Evolutionary conservation across 2,888 invertebrate genomes (phyloP), one percentile per base, ranked within the genome.

Genomic region (Nemotelus nigrinus): DNA sequence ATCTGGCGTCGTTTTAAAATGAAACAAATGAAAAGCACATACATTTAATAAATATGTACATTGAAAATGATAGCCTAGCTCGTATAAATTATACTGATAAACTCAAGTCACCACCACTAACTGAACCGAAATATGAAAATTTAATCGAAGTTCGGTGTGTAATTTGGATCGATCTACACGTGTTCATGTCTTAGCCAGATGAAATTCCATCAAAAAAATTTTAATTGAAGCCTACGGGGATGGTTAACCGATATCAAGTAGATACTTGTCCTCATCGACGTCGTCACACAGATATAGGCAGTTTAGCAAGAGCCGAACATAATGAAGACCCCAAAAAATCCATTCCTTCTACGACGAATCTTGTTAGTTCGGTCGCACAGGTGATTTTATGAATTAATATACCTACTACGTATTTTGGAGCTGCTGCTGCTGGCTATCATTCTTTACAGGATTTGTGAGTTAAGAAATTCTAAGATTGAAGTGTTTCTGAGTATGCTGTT

Each of bases 201-300:
- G 87, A 87, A 87, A 87, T 87, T 87, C 86, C 87, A 87, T 87
- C 87, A 87, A 87, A 64, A 87, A 71, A 87, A 86, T 87, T 87
- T 87, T 87, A 87, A 87, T 87, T 86, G 86, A 85, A 85, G 85
- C 86, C 87, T 86, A 84, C 84, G 85, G 87, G 85, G 85, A 86
- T 86, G 84, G 83, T 82, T 83, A 85, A 60, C 77, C 77, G 63
- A 43, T 63, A 39, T 63, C 47, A 72, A 71, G 72, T 60, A 71
- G 57, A 25, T 25, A 25, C 25, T 71, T 57, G 55, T 71, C 71
- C 57, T 57, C 71, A 2, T 41, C 2, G 65, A n/a, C 45, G 44
- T 68, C 67, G 10, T 48, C 48, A 10, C 41, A 50, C 7, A 63
- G 25, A 57, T 25, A 57, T 57, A 57, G 3, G 25, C 3, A 57